Percentiles rank a stretch among this genome's conserved stretches.
Conservation (phyloP, 2,888 invertebrate species). For the Ceratothoa steindachneri region DNA sequence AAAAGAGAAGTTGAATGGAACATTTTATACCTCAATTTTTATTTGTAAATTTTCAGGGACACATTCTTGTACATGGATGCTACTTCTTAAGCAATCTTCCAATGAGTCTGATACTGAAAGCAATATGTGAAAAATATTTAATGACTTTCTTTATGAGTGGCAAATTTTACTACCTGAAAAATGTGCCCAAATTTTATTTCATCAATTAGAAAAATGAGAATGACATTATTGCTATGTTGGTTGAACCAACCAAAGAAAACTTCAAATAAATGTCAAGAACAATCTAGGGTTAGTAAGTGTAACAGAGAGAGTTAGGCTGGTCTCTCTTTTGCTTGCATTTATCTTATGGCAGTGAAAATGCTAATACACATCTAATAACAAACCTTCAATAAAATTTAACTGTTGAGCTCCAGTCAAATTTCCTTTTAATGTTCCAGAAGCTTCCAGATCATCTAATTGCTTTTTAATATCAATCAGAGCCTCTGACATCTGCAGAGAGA, state of each 20-base stretch:
- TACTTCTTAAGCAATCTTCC: conserved; percentile 67
- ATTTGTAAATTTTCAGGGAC: conserved; percentile 82
- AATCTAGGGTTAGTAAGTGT: no score
- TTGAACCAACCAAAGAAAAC: no score
- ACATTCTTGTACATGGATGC: conserved; percentile 85
- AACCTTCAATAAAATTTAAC: conserved; percentile 68
- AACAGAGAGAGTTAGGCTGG: no score
- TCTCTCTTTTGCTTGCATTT: no score
- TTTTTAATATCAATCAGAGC: conserved; percentile 70
- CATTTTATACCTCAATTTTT: conserved; percentile 71
- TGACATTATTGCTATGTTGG: no score
- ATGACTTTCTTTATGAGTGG: not conserved
- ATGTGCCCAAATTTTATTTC: no score
- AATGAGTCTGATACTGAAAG: conserved; percentile 63
- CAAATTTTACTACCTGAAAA: not conserved
- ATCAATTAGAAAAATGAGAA: no score
- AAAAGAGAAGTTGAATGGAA: no score
- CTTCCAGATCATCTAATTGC: conserved; percentile 68
- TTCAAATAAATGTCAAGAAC: no score
- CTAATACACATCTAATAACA: no score
- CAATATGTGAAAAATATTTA: not conserved
- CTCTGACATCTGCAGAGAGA: conserved; percentile 61
- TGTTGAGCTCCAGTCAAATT: conserved; percentile 69
- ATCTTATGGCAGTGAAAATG: no score
- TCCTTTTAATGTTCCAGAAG: conserved; percentile 70